These are phyloP conservation scores for Aptenodytes forsteri DNA, from an alignment of 2,113 vertebrate genomes.

Conservation along the genomic window DNA sequence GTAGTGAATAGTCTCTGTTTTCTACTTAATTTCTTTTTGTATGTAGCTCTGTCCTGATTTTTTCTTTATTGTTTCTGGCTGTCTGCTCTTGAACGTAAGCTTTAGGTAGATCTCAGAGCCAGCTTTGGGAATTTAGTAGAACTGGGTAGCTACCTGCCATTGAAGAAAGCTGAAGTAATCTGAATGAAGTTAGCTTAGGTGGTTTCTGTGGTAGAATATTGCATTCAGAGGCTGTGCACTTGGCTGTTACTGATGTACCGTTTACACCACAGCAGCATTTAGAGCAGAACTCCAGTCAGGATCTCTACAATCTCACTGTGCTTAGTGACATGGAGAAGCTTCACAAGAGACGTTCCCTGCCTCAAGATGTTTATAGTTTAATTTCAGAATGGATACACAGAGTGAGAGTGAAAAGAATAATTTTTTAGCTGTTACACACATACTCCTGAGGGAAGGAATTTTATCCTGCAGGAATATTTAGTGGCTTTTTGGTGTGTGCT, in stretches of 20 bases:
- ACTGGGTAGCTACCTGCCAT: not conserved
- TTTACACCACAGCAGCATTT: not conserved
- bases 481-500: not conserved
- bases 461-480: not conserved
- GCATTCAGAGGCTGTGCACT: not conserved
- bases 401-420: not conserved
- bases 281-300: not conserved
- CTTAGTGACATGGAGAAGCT: not conserved
- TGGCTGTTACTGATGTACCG: not conserved
- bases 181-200: not conserved
- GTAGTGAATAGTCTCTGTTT: not conserved
- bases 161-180: not conserved
- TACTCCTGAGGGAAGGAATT: not conserved
- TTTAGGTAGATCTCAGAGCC: not conserved
- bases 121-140: not conserved
- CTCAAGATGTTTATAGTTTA: not conserved
- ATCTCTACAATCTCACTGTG: not conserved
- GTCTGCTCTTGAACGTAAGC: not conserved
- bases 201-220: not conserved
- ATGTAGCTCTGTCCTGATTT: not conserved
- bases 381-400: not conserved
- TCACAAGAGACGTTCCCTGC: not conserved
- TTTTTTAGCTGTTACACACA: not conserved
- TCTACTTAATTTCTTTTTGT: not conserved
- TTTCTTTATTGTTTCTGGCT: not conserved